Percentiles rank a stretch among this genome's conserved stretches.
Conservation (phyloP, 2,113 vertebrate species). For the Brachyhypopomus occidentalis region DNA sequence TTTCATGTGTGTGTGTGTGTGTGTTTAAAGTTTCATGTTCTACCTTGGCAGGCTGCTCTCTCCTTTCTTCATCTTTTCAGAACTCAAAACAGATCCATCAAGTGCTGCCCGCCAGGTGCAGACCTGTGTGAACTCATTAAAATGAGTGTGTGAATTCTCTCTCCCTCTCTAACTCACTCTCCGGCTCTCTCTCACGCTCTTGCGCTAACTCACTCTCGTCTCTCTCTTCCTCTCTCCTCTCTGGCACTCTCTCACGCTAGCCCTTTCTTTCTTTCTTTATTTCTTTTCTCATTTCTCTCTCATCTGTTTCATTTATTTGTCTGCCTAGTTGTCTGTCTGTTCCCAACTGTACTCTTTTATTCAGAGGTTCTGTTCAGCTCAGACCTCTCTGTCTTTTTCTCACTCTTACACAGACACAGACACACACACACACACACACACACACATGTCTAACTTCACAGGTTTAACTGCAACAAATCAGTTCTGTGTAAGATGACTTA, state of each 20-base stretch:
- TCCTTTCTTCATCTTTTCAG: slow-evolving; percentile 38
- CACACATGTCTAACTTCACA: not conserved
- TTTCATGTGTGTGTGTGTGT: not conserved
- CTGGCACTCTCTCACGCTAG: not conserved
- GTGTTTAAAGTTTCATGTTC: slow-evolving; percentile 35
- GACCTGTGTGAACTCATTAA: slow-evolving; percentile 46
- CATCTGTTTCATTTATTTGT: not conserved
- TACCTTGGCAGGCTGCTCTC: not conserved
- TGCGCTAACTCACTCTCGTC: too few species aligned
- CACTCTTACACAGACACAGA: not conserved
- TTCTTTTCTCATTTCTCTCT: not conserved
- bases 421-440: not conserved
- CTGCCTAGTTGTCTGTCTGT: not conserved
- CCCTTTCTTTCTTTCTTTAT: not conserved
- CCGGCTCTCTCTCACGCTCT: too few species aligned
- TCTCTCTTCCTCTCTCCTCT: not conserved
- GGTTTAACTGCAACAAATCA: slow-evolving; percentile 1
- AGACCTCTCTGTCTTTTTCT: not conserved
- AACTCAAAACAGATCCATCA: slow-evolving; percentile 39
- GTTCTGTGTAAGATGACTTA: not conserved
- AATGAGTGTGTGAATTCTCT: slow-evolving; percentile 12
- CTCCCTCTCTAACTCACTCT: not conserved
- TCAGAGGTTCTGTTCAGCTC: not conserved
- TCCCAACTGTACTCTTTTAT: not conserved
- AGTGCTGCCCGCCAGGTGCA: slow-evolving; percentile 24